phyloP scores from a whole-genome alignment of 1,140 invertebrate genomes.

The Drosophila pseudoobscura region DNA sequence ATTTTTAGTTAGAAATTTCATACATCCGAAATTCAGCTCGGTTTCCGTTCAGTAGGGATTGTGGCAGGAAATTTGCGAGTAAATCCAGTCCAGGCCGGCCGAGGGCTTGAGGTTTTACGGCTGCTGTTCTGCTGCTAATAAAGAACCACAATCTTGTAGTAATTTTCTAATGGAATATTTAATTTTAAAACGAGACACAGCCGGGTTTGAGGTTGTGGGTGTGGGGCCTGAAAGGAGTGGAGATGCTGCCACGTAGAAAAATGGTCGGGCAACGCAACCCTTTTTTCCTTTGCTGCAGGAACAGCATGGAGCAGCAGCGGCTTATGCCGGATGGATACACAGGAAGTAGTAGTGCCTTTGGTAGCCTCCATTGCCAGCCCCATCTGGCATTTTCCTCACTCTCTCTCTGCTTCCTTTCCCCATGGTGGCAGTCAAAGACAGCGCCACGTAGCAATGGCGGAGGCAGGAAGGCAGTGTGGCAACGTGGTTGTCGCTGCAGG shows the following conservation, averaged over 20 bases:
- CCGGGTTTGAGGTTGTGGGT: conserved; percentile 35
- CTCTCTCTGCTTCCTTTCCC: conserved; percentile 1
- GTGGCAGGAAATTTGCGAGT: conserved; percentile 50
- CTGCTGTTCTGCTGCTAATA: conserved; percentile 41
- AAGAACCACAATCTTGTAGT: conserved; percentile 81
- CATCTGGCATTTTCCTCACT: conserved; percentile 4
- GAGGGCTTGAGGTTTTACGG: too few species aligned
- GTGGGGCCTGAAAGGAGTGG: conserved; percentile 47
- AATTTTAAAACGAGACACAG: conserved; percentile 80
- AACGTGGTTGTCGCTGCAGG: conserved; percentile 46
- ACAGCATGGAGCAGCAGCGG: conserved; percentile 23
- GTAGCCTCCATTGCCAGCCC: conserved; percentile 18
- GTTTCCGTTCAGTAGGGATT: conserved; percentile 16
- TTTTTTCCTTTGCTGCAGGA: conserved; percentile 45
- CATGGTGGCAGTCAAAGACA: conserved; percentile 63
- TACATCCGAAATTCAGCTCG: conserved; percentile 13
- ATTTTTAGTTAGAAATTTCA: background rate
- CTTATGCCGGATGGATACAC: conserved; percentile 79
- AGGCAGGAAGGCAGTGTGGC: conserved; percentile 7
- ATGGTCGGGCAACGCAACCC: conserved; percentile 68
- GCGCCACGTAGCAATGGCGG: conserved; percentile 39
- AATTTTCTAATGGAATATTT: conserved; percentile 83
- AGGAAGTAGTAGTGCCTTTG: conserved; percentile 76
- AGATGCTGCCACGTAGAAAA: conserved; percentile 57
- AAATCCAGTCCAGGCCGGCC: conserved; percentile 18